Evolutionary conservation across 2,113 vertebrate species (phyloP).

Genomic region (Anthoscopus minutus): DNA sequence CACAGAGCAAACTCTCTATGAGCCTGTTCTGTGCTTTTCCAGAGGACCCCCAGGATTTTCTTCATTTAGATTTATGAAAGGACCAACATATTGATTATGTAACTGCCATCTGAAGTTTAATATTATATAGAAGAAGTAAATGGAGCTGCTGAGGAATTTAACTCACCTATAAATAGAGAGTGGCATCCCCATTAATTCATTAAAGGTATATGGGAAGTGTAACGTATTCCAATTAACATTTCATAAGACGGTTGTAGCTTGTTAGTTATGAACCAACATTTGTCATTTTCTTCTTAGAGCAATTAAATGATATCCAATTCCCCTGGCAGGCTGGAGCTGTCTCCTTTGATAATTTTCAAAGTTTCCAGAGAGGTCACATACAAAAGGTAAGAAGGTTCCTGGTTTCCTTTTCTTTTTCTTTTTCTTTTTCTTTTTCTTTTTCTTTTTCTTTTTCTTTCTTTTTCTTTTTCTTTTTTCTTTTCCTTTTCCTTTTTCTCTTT

Average conservation of each 20-base stretch:
- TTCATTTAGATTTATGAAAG: constrained; percentile 62
- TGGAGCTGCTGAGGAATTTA: constrained; percentile 57
- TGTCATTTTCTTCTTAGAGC: constrained; percentile 64
- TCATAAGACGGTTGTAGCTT: constrained; percentile 58
- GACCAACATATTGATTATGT: constrained; percentile 60
- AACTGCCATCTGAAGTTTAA: constrained; percentile 61
- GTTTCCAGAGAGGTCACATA: background rate
- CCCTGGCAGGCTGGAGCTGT: constrained; percentile 37
- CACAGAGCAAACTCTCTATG: background rate
- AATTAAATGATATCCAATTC: constrained; percentile 65
- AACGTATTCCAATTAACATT: constrained; percentile 67
- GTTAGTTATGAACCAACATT: constrained; percentile 64
- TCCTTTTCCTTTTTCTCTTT: too few relatives aligned
- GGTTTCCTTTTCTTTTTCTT: background rate
- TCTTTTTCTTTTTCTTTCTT: too few relatives aligned
- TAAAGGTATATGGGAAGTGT: constrained; percentile 55
- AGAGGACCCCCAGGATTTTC: constrained; percentile 18
- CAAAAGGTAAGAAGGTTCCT: background rate
- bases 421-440: too few relatives aligned
- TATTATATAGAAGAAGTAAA: constrained; percentile 59
- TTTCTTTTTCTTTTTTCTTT: too few relatives aligned
- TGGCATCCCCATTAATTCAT: constrained; percentile 69
- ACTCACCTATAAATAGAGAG: constrained; percentile 61
- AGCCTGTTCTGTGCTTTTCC: background rate
- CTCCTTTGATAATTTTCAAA: constrained; percentile 55